Base-by-base conservation (phyloP, 2,888 invertebrate genomes). In the Noctua fimbriata region DNA sequence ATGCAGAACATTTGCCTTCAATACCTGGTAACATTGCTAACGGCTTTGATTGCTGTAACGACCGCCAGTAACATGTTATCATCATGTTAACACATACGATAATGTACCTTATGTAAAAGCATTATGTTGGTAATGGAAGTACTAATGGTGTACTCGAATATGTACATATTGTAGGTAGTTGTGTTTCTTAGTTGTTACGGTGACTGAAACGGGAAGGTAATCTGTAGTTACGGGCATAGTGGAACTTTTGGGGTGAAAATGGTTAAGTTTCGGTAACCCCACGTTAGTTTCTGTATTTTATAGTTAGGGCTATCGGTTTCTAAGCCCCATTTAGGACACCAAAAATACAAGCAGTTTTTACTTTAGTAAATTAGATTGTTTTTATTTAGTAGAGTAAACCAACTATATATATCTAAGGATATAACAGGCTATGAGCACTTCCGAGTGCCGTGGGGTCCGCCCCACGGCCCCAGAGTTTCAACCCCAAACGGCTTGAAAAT, bases 1-100 rank as follows among this genome's bases (percentile, higher is more conserved):
- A 79, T 16, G 28, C n/a, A 47, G 63, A n/a, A 55, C 60, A 75
- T 75, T 63, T 47, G n/a, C 67, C 24, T 16, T n/a, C 71, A 69
- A 76, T 72, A 83, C 58, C 71, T 28, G 66, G 36, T 69, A 72
- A 70, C 73, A 63, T 73, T 52, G 47, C 18, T 69, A 85, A 88
- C 60, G 72, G 44, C 69, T 69, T 28, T 65, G 79, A 87, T 81
- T 75, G 79, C 73, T 60, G 32, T 71, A 55, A 83, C 66, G 58
- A 21, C 58, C 16, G 18, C 21, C 36, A 52, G n/a, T 67, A 72
- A 60, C 80, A 65, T 52, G 49, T 69, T 69, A 79, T 49, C 66
- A 28, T 21, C 28, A 41, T 75, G 79, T 85, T 78, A 76, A 79
- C 66, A 82, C 47, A 28, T n/a, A 44, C 55, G 65, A 79, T 79